A percentile compares a stretch with the other conserved stretches of the same genome.
phyloP scores from a whole-genome alignment of 2,797 vertebrate genomes.

The Cyclura pinguis region DNA sequence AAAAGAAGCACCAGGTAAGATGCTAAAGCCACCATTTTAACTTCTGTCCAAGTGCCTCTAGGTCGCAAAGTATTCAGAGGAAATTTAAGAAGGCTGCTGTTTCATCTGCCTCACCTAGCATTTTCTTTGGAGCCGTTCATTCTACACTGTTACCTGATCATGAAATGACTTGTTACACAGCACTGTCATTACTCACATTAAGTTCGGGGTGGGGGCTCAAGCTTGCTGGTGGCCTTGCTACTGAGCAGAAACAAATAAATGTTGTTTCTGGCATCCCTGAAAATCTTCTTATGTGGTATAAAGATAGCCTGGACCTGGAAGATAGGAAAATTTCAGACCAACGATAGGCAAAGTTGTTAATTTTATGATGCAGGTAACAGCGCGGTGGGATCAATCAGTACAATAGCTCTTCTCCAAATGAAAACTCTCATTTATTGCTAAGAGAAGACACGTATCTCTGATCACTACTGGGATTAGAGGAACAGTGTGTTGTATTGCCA shows the following conservation, averaged over 20 bases:
- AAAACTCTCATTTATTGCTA: too few relatives aligned
- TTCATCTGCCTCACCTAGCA: neutral
- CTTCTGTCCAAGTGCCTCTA: neutral
- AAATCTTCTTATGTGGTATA: neutral
- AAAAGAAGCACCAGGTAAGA: neutral
- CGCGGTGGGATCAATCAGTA: neutral
- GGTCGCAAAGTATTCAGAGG: neutral
- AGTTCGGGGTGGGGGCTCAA: neutral
- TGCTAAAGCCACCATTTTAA: neutral
- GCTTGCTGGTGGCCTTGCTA: neutral
- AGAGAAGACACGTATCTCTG: too few relatives aligned
- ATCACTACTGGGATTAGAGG: too few relatives aligned
- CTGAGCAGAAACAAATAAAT: neutral
- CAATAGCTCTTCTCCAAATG: neutral
- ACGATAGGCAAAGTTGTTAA: neutral
- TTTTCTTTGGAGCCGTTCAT: neutral
- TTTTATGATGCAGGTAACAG: neutral
- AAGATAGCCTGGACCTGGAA: neutral
- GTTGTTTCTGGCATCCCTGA: too few relatives aligned
- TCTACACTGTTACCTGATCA: neutral
- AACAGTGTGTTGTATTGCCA: too few relatives aligned
- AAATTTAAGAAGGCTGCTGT: neutral
- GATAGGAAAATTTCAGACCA: too few relatives aligned
- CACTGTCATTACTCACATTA: neutral
- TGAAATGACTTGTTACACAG: neutral